Conservation (phyloP, 2,113 vertebrate species). For the Vidua chalybeata region DNA sequence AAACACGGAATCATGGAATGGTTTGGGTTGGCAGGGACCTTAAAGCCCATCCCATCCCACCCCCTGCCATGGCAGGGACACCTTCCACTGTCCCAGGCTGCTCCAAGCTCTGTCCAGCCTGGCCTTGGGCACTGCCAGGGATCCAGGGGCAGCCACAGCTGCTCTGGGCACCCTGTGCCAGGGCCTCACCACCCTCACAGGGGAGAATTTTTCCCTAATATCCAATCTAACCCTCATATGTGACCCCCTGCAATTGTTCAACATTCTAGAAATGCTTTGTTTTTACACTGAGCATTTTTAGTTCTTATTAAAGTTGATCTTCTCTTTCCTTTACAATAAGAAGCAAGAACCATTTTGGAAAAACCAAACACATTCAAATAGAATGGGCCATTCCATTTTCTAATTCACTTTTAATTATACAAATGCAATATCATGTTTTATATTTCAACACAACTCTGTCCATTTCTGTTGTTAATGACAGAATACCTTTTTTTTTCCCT, state of each 20-base stretch:
- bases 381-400: background rate
- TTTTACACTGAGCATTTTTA: background rate
- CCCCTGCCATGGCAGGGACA: background rate
- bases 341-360: background rate
- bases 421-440: background rate
- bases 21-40: background rate
- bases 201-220: background rate
- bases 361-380: background rate
- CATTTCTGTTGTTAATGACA: background rate
- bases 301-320: background rate
- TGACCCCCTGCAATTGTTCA: background rate
- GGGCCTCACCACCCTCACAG: background rate
- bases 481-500: background rate
- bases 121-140: background rate
- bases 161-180: background rate
- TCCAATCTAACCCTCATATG: fast-evolving
- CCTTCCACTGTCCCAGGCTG: fast-evolving
- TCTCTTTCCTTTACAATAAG: background rate
- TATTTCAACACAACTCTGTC: background rate
- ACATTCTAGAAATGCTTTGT: background rate
- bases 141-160: background rate
- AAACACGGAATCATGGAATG: background rate
- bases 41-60: fast-evolving
- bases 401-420: background rate
- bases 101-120: fast-evolving